These are phyloP conservation scores for Habrosyne pyritoides DNA, from an alignment of 2,888 invertebrate genomes.

Conservation along the genomic window DNA sequence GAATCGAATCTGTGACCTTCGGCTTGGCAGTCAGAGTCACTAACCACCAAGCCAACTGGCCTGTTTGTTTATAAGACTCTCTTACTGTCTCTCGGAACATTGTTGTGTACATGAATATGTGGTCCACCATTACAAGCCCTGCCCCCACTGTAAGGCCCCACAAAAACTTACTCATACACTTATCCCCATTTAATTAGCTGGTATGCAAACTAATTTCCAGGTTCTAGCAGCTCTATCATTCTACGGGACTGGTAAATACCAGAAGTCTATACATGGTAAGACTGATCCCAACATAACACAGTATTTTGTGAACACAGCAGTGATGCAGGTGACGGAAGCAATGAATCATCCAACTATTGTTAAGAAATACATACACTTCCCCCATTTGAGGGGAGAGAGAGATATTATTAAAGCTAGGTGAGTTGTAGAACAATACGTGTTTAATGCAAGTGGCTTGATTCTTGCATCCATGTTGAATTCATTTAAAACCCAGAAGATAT, in stretches of 20 bases:
- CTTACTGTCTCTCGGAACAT: too few relatives aligned
- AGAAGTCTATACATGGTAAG: slow-evolving; percentile 67
- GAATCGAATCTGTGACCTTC: too few relatives aligned
- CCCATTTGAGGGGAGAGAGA: slow-evolving; percentile 68
- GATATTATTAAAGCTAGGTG: slow-evolving; percentile 71
- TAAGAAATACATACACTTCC: slow-evolving; percentile 75
- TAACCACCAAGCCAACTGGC: too few relatives aligned
- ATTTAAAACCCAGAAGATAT: background rate
- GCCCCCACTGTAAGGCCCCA: too few relatives aligned
- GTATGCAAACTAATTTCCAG: slow-evolving; percentile 36
- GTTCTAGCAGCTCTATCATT: slow-evolving; percentile 72
- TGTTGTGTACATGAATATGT: too few relatives aligned
- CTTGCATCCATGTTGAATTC: too few relatives aligned
- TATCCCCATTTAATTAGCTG: too few relatives aligned
- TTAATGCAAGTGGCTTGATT: too few relatives aligned
- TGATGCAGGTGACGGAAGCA: slow-evolving; percentile 71
- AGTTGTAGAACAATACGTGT: slow-evolving; percentile 15
- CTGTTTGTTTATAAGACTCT: too few relatives aligned
- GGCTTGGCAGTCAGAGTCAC: too few relatives aligned
- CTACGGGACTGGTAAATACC: slow-evolving; percentile 72
- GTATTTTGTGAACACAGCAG: slow-evolving; percentile 70
- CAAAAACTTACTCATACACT: too few relatives aligned
- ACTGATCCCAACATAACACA: slow-evolving; percentile 68
- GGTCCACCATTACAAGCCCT: too few relatives aligned
- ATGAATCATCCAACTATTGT: slow-evolving; percentile 69